Percentiles rank a stretch among this genome's conserved stretches.
These are phyloP conservation scores for Microplitis deprimator DNA, from an alignment of 2,888 invertebrate species.

Conservation along the genomic window DNA sequence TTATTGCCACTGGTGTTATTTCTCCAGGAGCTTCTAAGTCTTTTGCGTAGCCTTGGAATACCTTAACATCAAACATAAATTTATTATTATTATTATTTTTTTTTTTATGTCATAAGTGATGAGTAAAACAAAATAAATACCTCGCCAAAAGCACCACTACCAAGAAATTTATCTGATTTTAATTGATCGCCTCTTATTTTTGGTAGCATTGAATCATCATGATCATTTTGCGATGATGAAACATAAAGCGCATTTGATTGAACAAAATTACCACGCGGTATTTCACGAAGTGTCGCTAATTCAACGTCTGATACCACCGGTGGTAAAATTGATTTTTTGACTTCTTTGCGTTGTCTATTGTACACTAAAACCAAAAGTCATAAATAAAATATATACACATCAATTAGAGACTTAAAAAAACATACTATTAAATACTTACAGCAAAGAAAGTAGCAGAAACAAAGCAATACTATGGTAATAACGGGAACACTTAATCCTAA, in stretches of 20 bases:
- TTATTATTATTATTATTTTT: background rate
- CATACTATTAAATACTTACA: constrained; percentile 70
- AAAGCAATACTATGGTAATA: constrained; percentile 65
- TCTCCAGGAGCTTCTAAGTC: constrained; percentile 75
- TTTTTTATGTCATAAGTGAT: background rate
- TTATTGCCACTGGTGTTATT: constrained; percentile 88
- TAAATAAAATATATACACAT: background rate
- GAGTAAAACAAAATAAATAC: constrained; percentile 67
- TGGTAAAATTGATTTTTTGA: constrained; percentile 79
- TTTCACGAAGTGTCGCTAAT: constrained; percentile 86
- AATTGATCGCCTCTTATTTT: constrained; percentile 91
- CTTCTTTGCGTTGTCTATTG: constrained; percentile 75
- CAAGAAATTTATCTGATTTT: constrained; percentile 88
- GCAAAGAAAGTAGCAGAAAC: constrained; percentile 72
- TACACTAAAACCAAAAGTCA: constrained; percentile 73
- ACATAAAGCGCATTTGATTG: constrained; percentile 91
- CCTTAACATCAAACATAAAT: constrained; percentile 52
- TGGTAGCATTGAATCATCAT: constrained; percentile 85
- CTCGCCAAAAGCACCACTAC: constrained; percentile 97
- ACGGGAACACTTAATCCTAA: constrained; percentile 78
- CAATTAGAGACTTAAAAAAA: background rate
- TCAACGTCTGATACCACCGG: constrained; percentile 83
- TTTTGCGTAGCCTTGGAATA: constrained; percentile 91
- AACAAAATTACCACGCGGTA: constrained; percentile 83
- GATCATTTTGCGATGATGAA: constrained; percentile 77